A percentile compares a stretch with the other conserved stretches of the same genome.
These are phyloP conservation scores for Melierax canorus DNA, from an alignment of 2,113 vertebrate genomes.

Conservation along the genomic window DNA sequence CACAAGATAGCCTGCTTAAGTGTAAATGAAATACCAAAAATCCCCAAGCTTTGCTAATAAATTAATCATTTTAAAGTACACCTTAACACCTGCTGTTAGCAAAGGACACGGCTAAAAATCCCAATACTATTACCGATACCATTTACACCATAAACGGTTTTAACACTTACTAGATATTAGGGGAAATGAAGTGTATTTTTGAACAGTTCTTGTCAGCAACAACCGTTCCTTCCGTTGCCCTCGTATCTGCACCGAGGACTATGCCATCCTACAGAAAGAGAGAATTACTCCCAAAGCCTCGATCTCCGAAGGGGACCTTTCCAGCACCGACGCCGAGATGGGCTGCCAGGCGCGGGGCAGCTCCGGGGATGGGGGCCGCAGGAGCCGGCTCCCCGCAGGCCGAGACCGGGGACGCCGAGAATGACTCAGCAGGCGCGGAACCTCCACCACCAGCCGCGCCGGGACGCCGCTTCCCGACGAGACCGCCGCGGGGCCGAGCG, in stretches of 20 bases:
- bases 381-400: not conserved
- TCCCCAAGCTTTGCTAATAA: not conserved
- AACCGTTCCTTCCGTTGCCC: constrained; percentile 94
- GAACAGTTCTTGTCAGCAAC: constrained; percentile 98
- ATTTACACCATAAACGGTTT: accelerated
- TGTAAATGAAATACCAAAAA: not conserved
- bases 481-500: not conserved
- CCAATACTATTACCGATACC: too few relatives aligned
- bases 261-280: constrained; percentile 81
- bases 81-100: accelerated
- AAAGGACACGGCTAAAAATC: accelerated
- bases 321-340: accelerated
- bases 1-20: not conserved
- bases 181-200: constrained; percentile 97
- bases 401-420: too few relatives aligned
- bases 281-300: not conserved
- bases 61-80: accelerated
- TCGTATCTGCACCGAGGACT: constrained; percentile 91
- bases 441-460: not conserved
- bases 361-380: not conserved
- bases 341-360: too few relatives aligned
- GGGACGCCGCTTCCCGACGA: not conserved
- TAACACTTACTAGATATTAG: constrained; percentile 92
- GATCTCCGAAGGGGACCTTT: accelerated
- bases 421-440: not conserved